Conservation (phyloP, 2,888 invertebrate species). For the Leucoptera coffeella region DNA sequence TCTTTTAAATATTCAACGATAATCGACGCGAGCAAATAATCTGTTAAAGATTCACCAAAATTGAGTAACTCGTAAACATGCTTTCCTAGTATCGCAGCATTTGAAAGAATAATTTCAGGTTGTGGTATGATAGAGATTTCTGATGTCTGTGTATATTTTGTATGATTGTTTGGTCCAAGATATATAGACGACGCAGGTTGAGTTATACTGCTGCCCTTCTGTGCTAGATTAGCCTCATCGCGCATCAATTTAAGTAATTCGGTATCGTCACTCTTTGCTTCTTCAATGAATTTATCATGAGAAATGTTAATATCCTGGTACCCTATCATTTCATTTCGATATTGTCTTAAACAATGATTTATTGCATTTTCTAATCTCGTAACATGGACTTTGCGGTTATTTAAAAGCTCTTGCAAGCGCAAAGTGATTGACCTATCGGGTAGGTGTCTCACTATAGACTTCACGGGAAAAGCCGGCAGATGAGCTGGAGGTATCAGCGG, state of each 20-base stretch:
- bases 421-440: conserved; percentile 26
- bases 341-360: conserved; percentile 49
- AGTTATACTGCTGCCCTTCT: no score
- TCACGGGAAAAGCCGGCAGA: conserved; percentile 24
- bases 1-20: conserved; percentile 56
- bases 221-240: no score
- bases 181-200: neutral
- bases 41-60: conserved; percentile 46
- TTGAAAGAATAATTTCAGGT: conserved; percentile 45
- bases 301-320: conserved; percentile 37
- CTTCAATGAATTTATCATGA: conserved; percentile 23
- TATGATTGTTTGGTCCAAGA: conserved; percentile 8
- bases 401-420: conserved; percentile 32
- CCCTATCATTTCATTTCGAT: conserved; percentile 46
- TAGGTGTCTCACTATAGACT: conserved; percentile 33
- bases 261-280: conserved; percentile 19
- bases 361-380: conserved; percentile 45
- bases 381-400: conserved; percentile 26
- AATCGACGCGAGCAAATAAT: conserved; percentile 49
- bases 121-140: conserved; percentile 51
- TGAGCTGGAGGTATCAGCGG: conserved; percentile 19
- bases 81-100: conserved; percentile 47
- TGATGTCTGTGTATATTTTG: conserved; percentile 57
- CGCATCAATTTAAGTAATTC: no score
- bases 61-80: conserved; percentile 47